phyloP scores from a whole-genome alignment of 2,888 invertebrate genomes.

The Drosophila helvetica region DNA sequence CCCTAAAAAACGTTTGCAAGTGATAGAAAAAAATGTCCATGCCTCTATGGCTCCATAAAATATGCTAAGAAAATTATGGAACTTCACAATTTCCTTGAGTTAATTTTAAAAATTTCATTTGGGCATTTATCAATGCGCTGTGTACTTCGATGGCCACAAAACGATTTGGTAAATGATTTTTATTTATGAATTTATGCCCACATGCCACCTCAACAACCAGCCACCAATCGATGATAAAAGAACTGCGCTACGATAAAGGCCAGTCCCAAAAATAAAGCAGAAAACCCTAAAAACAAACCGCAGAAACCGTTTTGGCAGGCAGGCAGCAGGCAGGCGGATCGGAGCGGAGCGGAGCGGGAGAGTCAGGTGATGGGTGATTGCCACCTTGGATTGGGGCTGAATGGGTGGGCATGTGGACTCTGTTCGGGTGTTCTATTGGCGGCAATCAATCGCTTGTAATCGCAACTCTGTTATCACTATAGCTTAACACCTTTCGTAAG shows the following conservation, averaged over 20 bases:
- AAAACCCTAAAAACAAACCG: constrained; percentile 24
- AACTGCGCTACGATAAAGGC: constrained; percentile 36
- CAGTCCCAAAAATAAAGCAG: not conserved
- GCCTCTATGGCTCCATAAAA: too few species aligned
- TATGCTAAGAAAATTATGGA: too few species aligned
- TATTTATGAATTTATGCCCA: constrained; percentile 73
- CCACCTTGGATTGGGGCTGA: not conserved
- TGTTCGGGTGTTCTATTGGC: constrained; percentile 47
- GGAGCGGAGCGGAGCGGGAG: not conserved
- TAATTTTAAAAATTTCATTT: constrained; percentile 25
- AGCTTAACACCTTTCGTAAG: constrained; percentile 53
- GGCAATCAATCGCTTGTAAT: constrained; percentile 34
- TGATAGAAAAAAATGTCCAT: too few species aligned
- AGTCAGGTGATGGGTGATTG: constrained; percentile 63
- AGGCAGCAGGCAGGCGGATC: not conserved
- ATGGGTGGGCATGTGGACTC: constrained; percentile 59
- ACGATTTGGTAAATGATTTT: constrained; percentile 76
- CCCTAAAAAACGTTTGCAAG: too few species aligned
- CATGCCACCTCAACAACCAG: constrained; percentile 76
- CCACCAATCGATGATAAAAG: constrained; percentile 59
- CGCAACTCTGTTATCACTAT: constrained; percentile 56
- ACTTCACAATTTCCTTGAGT: constrained; percentile 11
- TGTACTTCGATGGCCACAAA: constrained; percentile 44
- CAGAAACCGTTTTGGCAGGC: constrained; percentile 28
- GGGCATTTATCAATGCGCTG: constrained; percentile 26